phyloP scores from a whole-genome alignment of 2,113 vertebrate species.

The Genyomyrus donnyi region DNA sequence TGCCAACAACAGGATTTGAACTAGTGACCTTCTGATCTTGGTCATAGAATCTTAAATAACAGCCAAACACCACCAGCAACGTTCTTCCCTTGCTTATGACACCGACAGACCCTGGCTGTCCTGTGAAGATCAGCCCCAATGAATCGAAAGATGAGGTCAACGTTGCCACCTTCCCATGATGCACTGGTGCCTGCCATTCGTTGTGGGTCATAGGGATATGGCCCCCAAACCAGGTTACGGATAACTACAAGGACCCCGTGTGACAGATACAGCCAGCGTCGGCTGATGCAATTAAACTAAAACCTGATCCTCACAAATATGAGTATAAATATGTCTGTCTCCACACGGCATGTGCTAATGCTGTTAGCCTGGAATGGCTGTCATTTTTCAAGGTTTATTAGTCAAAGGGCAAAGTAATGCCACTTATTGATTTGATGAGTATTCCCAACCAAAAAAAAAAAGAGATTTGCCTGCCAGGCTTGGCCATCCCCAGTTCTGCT shows the following conservation, averaged over 20 bases:
- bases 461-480: background rate
- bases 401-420: slow-evolving; percentile 16
- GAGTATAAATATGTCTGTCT: slow-evolving; percentile 49
- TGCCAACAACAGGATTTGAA: background rate
- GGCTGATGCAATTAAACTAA: slow-evolving; percentile 36
- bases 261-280: slow-evolving; percentile 35
- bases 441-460: background rate
- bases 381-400: slow-evolving; percentile 43
- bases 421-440: slow-evolving; percentile 10
- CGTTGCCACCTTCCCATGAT: slow-evolving; percentile 26
- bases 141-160: background rate
- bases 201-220: background rate
- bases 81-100: background rate
- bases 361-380: slow-evolving; percentile 41
- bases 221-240: slow-evolving; percentile 36
- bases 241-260: slow-evolving; percentile 8
- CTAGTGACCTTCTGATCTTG: background rate
- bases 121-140: background rate
- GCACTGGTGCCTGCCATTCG: slow-evolving; percentile 27
- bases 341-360: slow-evolving; percentile 36
- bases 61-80: background rate
- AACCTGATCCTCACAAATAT: slow-evolving; percentile 39
- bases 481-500: background rate
- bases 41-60: background rate
- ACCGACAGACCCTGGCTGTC: background rate